Conservation (phyloP, 1,140 invertebrate genomes). For the Bombus terrestris region DNA sequence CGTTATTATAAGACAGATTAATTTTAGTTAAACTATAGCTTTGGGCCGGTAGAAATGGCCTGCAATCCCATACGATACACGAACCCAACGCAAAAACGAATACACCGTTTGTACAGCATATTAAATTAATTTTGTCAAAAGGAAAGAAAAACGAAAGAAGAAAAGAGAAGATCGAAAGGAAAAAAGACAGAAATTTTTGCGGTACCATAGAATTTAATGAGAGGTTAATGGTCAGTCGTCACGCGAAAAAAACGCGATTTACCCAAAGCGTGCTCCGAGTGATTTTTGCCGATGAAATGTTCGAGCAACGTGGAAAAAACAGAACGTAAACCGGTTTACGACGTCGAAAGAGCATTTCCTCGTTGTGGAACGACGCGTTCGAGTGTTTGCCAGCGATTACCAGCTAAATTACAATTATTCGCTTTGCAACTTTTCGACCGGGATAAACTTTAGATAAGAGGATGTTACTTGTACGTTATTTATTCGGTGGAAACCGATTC, state of each 20-base stretch:
- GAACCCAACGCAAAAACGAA: background rate
- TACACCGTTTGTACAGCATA: background rate
- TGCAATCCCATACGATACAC: background rate
- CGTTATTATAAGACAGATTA: constrained; percentile 49
- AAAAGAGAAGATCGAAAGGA: background rate
- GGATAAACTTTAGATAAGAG: background rate
- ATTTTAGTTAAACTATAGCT: constrained; percentile 21
- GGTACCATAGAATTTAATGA: background rate
- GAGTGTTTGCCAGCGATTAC: constrained; percentile 2
- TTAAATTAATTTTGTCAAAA: background rate
- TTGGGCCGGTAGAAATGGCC: background rate
- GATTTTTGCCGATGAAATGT: constrained; percentile 25
- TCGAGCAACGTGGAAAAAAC: constrained; percentile 11
- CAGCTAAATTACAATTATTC: constrained; percentile 12
- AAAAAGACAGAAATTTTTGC: no score
- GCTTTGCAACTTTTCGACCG: background rate
- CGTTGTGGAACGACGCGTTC: constrained; percentile 11
- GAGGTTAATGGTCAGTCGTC: background rate
- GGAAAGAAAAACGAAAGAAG: background rate
- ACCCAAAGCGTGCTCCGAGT: background rate
- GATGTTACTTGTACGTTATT: background rate
- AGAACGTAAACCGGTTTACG: constrained; percentile 29
- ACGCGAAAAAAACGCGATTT: background rate
- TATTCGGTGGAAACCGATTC: background rate
- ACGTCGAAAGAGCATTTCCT: constrained; percentile 28